Evolutionary conservation across 2,888 invertebrate genomes (phyloP).

Genomic region (Pristionchus entomophagus): DNA sequence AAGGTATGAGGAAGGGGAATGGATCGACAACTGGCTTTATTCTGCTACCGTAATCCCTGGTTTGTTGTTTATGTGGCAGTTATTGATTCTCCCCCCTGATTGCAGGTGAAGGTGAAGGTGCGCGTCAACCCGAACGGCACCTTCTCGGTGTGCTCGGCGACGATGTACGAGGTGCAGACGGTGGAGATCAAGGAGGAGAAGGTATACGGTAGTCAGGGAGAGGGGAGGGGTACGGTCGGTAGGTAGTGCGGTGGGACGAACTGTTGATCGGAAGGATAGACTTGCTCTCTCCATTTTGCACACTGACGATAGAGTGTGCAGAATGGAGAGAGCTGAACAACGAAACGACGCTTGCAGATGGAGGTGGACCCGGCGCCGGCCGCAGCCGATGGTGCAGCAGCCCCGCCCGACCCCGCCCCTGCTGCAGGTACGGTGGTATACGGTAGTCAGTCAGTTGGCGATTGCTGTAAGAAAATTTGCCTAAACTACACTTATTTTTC

Average conservation of each 20-base stretch:
- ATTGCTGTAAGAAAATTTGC: too few species aligned
- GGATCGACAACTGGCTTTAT: neutral
- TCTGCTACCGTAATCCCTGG: too few species aligned
- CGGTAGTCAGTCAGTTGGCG: slow-evolving; percentile 48
- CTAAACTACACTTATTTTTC: too few species aligned
- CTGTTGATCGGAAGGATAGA: too few species aligned
- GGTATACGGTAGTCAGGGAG: neutral
- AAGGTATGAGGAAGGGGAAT: slow-evolving; percentile 76
- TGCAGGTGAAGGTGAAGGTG: slow-evolving; percentile 87
- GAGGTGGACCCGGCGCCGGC: slow-evolving; percentile 35
- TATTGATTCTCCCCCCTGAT: neutral
- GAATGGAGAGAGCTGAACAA: neutral
- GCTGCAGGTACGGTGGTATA: slow-evolving; percentile 61
- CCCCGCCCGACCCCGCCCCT: slow-evolving; percentile 61
- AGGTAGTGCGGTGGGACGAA: too few species aligned
- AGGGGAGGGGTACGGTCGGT: neutral
- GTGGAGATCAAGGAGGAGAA: slow-evolving; percentile 65
- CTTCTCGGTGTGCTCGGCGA: slow-evolving; percentile 89
- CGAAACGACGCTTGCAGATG: slow-evolving; percentile 1
- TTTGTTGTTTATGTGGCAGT: neutral
- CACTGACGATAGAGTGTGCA: too few species aligned
- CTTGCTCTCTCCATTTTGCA: too few species aligned
- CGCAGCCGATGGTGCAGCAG: slow-evolving; percentile 45
- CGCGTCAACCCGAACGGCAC: slow-evolving; percentile 94
- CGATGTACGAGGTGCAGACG: slow-evolving; percentile 79